Percentiles rank a stretch among this genome's conserved stretches.
These are phyloP conservation scores for Erebia palarica DNA, from an alignment of 2,888 invertebrate genomes.

Conservation along the genomic window DNA sequence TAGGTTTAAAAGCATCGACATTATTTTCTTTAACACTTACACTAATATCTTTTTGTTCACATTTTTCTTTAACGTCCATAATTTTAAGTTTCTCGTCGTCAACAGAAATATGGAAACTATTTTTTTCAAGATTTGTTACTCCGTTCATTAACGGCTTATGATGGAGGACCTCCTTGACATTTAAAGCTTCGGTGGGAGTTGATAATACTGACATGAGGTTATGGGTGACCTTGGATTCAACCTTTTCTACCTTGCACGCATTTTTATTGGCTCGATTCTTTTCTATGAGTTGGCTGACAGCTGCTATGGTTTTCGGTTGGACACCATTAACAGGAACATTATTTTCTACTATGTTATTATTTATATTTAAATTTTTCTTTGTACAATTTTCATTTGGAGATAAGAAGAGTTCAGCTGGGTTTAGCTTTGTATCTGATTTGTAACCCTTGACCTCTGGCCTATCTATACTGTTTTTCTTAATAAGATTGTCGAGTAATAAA, in stretches of 20 bases:
- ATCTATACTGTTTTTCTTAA: conserved; percentile 83
- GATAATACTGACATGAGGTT: conserved; percentile 73
- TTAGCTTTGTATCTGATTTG: conserved; percentile 65
- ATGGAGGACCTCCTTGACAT: conserved; percentile 51
- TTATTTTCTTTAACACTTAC: conserved; percentile 36
- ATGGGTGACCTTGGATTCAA: conserved; percentile 69
- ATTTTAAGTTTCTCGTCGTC: conserved; percentile 30
- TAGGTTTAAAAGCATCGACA: conserved; percentile 29
- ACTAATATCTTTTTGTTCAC: conserved; percentile 34
- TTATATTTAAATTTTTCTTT: conserved; percentile 75
- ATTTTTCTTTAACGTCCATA: conserved; percentile 36
- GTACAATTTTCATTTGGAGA: conserved; percentile 66
- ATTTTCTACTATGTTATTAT: conserved; percentile 74
- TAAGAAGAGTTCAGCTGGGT: conserved; percentile 76
- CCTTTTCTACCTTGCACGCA: conserved; percentile 67
- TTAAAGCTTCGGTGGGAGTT: conserved; percentile 58
- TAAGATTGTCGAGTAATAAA: conserved; percentile 78
- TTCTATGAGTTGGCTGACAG: conserved; percentile 68
- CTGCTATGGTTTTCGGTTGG: conserved; percentile 65
- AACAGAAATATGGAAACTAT: conserved; percentile 23
- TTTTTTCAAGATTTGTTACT: conserved; percentile 43
- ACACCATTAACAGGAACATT: conserved; percentile 60
- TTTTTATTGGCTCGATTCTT: conserved; percentile 70
- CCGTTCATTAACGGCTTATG: conserved; percentile 33
- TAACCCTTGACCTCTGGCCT: conserved; percentile 67